Base-by-base conservation (phyloP, 2,113 vertebrate species). In the Deroptyus accipitrinus region DNA sequence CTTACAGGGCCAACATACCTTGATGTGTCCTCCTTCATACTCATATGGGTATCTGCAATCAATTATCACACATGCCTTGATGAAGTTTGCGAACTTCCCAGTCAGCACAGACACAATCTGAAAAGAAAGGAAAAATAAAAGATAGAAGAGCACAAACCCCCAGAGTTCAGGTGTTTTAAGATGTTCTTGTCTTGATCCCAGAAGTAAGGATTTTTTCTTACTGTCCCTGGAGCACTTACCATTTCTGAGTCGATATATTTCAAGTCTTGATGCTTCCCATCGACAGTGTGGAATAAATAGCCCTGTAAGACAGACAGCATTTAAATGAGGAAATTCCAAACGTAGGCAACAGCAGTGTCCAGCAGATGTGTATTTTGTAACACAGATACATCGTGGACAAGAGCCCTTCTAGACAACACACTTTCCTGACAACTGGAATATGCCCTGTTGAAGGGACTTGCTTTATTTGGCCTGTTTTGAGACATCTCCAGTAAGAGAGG, bases 21-120 rank as follows among this genome's bases (percentile, higher is more conserved):
- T 99, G 96, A 99, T 99, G 96, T 99, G 99, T 7, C 99, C 99
- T 10, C 99, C 99, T 41, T 99, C 99, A 1, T 99, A 99, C 92
- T 99, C 99, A 4, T 99, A 99, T 0, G 99, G 99, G 95, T 99
- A 99, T 51, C 99, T 98, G 72, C 99, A 99, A 93, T 99, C 99
- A 46, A 99, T 99, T 77, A 99, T 97, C 33, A 99, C 97, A 17
- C 99, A 97, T 6, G 96, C 96, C 75, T 99, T 98, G 17, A 99
- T 98, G 42, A 98, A 92, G 57, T 97, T 97, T 7, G 97, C 96
- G 42, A 99, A 99, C 82, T 98, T 97, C 23, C 98, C 98, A 1
- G 95, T 98, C 79, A 99, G 94, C 64, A 99, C 98, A 39, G 98
- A 97, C 57, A 98, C 98, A 96, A 99, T 98, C 99, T 99, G 95